Evolutionary conservation across 2,113 vertebrate genomes (phyloP).

Genomic region (Limanda limanda): DNA sequence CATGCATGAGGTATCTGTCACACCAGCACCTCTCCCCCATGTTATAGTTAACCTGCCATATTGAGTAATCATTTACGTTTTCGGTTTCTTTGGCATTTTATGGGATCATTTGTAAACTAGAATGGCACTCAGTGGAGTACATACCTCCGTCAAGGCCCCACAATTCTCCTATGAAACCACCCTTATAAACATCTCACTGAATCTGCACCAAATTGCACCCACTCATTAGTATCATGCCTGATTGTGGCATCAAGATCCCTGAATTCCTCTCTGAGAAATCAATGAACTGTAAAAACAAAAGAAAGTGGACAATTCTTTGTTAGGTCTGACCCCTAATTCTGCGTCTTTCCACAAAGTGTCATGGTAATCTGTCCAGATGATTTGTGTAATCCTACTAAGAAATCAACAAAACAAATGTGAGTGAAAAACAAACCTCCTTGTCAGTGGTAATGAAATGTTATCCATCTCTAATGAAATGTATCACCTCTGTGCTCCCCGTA

Average conservation of each 20-base stretch:
- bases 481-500: neutral
- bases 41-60: constrained; percentile 10
- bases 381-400: neutral
- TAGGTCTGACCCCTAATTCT: no score
- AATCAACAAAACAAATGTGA: neutral
- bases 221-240: no score
- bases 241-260: no score
- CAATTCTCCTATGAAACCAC: no score
- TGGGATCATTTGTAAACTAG: constrained; percentile 3
- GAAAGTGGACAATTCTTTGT: no score
- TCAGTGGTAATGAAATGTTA: neutral
- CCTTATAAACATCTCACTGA: no score
- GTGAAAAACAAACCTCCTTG: no score
- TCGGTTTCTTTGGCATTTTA: neutral
- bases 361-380: neutral
- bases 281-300: no score
- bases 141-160: neutral
- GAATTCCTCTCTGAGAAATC: no score
- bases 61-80: constrained; percentile 1
- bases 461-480: neutral
- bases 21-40: neutral
- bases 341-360: neutral
- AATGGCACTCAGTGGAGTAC: neutral
- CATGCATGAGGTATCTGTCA: constrained; percentile 12
- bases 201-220: no score